Base-by-base conservation (phyloP, 2,888 invertebrate genomes). In the Drosophila ezoana region DNA sequence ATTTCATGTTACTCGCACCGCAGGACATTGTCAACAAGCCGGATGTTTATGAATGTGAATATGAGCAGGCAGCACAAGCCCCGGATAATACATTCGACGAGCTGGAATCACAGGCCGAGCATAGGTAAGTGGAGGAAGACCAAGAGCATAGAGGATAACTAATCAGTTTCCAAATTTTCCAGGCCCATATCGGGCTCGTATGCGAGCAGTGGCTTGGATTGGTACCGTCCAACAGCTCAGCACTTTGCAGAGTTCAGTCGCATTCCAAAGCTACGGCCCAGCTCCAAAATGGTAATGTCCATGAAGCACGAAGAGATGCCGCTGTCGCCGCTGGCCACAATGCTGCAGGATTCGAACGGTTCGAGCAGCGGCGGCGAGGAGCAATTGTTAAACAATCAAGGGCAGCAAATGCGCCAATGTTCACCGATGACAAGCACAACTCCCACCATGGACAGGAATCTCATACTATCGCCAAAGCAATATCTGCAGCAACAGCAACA, bases 211-310 rank as follows among this genome's bases (percentile, higher is more conserved):
- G 91, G 65, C 10, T 23, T 77, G 23, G 76, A 76, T 35, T 92
- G 92, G 92, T 92, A 92, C 69, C 91, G 91, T 16, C 90, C 91
- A 0, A 87, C 83, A 5, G 52, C 81, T 3, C 78, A 89, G 58
- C 85, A 90, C 18, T 92, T 90, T 66, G 86, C 91, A 2, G 92
- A 92, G 68, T 92, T 92, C 62, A 91, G 89, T 52, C 91, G 91
- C 75, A 92, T 92, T 72, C 92, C 92, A 35, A 90, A 90, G 63
- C 69, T 92, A 37, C 86, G 92, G 2, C 92, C 92, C 9, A 91
- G 92, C 57, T 92, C 92, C 0, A 92, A 92, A 53, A 92, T 91
- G 79, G 86, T 92, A 9, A 91, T 92, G 84, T 92, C 91, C n/a
- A 92, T 92, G 43, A 92, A 92, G 35, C 83, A 90, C 10, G 89